phyloP scores from a whole-genome alignment of 1,140 invertebrate species.

The Leptestheria dahalacensis region DNA sequence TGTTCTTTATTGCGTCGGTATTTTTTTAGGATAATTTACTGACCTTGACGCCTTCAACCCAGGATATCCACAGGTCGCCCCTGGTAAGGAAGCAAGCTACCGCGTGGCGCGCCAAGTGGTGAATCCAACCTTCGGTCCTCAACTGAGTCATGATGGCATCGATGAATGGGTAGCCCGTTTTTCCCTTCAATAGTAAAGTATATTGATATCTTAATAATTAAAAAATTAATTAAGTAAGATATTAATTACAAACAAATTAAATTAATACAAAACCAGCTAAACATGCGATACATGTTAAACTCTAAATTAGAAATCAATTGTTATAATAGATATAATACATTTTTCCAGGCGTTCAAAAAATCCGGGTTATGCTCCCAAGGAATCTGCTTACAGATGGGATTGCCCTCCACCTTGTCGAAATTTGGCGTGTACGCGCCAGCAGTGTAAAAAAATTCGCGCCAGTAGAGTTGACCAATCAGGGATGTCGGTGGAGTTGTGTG shows the following conservation, averaged over 20 bases:
- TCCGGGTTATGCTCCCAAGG: slow-evolving; percentile 44
- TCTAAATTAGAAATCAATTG: slow-evolving; percentile 20
- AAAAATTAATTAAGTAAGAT: not conserved
- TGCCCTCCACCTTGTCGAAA: slow-evolving; percentile 50
- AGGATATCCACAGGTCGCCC: slow-evolving; percentile 54
- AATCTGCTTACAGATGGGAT: slow-evolving; percentile 55
- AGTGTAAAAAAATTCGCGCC: slow-evolving; percentile 64
- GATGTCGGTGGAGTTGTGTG: slow-evolving; percentile 43
- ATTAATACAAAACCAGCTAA: slow-evolving; percentile 23
- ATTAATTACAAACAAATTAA: slow-evolving; percentile 33
- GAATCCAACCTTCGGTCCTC: slow-evolving; percentile 47
- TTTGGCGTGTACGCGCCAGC: slow-evolving; percentile 48
- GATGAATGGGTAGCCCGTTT: slow-evolving; percentile 59
- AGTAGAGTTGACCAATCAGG: slow-evolving; percentile 49
- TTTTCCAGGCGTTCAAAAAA: slow-evolving; percentile 20
- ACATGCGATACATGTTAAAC: slow-evolving; percentile 29
- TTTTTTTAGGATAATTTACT: not conserved
- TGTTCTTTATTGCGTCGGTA: too few species aligned
- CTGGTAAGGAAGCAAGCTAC: slow-evolving; percentile 55
- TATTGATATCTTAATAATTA: not conserved
- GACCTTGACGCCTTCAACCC: slow-evolving; percentile 44
- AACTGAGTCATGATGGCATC: slow-evolving; percentile 58
- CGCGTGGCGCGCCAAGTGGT: slow-evolving; percentile 51
- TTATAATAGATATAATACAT: slow-evolving; percentile 17
- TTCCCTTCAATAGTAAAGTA: slow-evolving; percentile 30